Evolutionary conservation across 2,888 invertebrate species (phyloP), one percentile per base, ranked within the genome.

Genomic region (Scaptomyza caliginosa): DNA sequence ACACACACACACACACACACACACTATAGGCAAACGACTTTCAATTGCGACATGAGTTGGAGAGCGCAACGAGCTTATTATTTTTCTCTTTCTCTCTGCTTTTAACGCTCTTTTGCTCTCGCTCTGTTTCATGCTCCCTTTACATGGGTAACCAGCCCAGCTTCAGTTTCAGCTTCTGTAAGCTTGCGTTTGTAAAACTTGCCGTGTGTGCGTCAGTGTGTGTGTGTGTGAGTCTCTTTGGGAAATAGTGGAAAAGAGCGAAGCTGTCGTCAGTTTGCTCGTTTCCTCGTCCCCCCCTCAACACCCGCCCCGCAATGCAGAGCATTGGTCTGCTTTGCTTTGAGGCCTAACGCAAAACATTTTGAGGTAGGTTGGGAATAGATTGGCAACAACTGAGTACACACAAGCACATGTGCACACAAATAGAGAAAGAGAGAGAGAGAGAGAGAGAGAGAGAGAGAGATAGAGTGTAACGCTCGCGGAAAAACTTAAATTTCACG

Each of bases 301-400:
- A 5, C 46, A 21, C 38, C 30, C 42, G 16, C 36, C 40, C 50
- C 26, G 34, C 38, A 32, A 62, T 58, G 67, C 70, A 78, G 76
- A 74, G n/a, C n/a, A n/a, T n/a, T n/a, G 83, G 83, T 77, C 84
- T 74, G 80, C n/a, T n/a, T 77, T 77, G 83, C 75, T 84, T 77
- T 86, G 75, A 85, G 85, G 87, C 86, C 80, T 89, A 89, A 89
- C 86, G 83, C 74, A 87, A 89, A 89, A 88, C 80, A 72, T 77
- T 83, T 89, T 89, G 89, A 89, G 89, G 89, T 89, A 89, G 89
- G 89, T 89, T 89, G 89, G 84, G 90, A 90, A 88, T 85, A 87
- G 81, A 77, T 86, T 86, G 83, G 74, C 87, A 84, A 78, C 86
- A 86, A 84, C 84, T 69, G 78, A 64, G 72, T 71, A 62, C 60